Base-by-base conservation (phyloP, 2,113 vertebrate genomes). In the Dasyprocta punctata region DNA sequence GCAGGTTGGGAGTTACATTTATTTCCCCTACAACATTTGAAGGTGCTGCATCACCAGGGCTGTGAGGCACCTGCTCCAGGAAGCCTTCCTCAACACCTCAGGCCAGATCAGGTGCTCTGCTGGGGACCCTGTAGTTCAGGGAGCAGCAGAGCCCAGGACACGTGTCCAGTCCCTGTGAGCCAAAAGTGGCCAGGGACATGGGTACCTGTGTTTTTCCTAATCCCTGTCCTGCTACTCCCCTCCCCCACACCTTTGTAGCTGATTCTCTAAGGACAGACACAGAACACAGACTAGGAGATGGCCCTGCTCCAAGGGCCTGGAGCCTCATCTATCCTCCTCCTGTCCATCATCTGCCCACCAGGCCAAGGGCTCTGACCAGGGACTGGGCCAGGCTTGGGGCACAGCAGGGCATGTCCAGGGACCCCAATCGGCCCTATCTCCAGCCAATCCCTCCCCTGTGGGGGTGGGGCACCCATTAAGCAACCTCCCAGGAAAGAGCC, bases 391-490 rank as follows among this genome's bases (percentile, higher is more conserved):
- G 33, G 65, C n/a, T 16, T 13, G 41, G 52, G 47, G 30, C 30
- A 14, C 4, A 17, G 61, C 7, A 89, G 78, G 41, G 36, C 58
- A 83, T 88, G 84, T 33, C 9, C 28, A 38, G 24, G 80, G 80
- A 56, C 60, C 52, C 91, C 84, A 19, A 12, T 44, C 14, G 28
- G 47, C 93, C 71, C n/a, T 78, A 54, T 65, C 65, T 65, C 89
- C 65, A 52, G 85, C 73, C 61, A 75, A 44, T 2, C 11, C 44
- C 86, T 60, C 77, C 89, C 60, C 30, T 11, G 1, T 38, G 65
- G 83, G 89, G 77, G 85, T 86, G 89, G 92, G 71, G 97, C 65
- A 95, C 56, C 86, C 67, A 85, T 52, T 38, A 81, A 90, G 86
- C 95, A 94, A 36, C 52, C 36, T 54, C 69, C 61, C 30, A 26